These are phyloP conservation scores for Geophilus truncorum DNA, from an alignment of 2,888 invertebrate species.

Conservation along the genomic window DNA sequence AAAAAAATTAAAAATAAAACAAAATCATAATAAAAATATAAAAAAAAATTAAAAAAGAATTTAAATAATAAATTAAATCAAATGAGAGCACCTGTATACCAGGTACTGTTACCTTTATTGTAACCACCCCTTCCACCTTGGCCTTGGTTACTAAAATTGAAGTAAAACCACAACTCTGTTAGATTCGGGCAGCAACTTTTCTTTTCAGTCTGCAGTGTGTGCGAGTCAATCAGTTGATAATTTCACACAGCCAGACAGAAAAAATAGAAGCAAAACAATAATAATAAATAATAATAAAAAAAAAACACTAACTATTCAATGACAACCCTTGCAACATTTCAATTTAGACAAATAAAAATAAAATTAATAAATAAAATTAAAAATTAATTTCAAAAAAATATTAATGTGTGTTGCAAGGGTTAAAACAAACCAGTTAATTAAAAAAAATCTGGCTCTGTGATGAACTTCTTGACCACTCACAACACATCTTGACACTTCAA, in stretches of 20 bases:
- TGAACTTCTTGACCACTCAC: background rate
- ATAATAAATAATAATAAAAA: too few relatives aligned
- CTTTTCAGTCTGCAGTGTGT: background rate
- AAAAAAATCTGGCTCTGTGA: background rate
- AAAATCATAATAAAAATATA: background rate
- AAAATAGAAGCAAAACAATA: too few relatives aligned
- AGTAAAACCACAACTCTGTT: conserved; percentile 46
- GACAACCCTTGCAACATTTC: background rate
- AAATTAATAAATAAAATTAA: too few relatives aligned
- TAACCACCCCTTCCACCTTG: conserved; percentile 87
- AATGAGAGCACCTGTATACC: conserved; percentile 47
- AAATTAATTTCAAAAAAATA: too few relatives aligned
- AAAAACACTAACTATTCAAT: background rate
- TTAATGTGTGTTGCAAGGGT: background rate
- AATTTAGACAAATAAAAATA: background rate
- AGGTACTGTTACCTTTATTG: conserved; percentile 93
- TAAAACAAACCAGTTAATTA: too few relatives aligned
- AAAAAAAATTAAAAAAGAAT: conserved; percentile 19
- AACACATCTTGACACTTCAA: background rate
- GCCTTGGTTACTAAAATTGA: conserved; percentile 71
- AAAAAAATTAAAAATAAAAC: background rate
- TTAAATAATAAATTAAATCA: conserved; percentile 29
- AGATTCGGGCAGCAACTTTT: background rate
- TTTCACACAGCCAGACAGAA: background rate
- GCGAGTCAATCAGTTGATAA: background rate